Base-by-base conservation (phyloP, 2,113 vertebrate genomes). In the Gymnobelideus leadbeateri region DNA sequence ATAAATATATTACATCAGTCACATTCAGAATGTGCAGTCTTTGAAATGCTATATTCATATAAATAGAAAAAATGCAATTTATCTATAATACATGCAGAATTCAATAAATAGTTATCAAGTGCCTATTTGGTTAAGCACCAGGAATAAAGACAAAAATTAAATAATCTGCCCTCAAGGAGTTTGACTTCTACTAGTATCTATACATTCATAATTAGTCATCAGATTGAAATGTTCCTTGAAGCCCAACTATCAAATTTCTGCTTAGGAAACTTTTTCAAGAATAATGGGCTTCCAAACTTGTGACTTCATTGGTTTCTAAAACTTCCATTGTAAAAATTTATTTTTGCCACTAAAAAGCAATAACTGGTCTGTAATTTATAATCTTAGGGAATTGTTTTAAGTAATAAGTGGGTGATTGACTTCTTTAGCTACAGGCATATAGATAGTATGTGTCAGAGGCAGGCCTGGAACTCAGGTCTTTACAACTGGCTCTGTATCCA, bases 21-120 rank as follows among this genome's bases (percentile, higher is more conserved):
- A 92, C 52, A 89, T 37, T 28, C n/a, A 43, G 53, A 47, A 51
- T 57, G 57, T 51, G n/a, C 50, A 51, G 92, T 57, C 89, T 89
- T 77, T 57, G 43, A 49, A 94, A 96, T 8, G 51, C 2, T 31
- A 51, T 93, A 77, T 91, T 91, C 90, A 92, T 26, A 92, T 54
- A 37, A 84, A 91, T 31, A 93, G 37, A 4, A 46, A 43, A 51
- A 16, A 43, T 61, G 31, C 46, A n/a, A 54, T 51, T 21, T 12
- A 49, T 23, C 51, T 52, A 7, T 51, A 16, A 37, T 37, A 57
- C 2, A 26, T 50, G 0, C 9, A 16, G 12, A 8, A 57, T 52
- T 46, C 1, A 3, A 43, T 37, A 37, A 43, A 90, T n/a, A 19
- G 47, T 84, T 52, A 0, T 52, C 12, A 51, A 89, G 84, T 50